Conservation (phyloP, 2,113 vertebrate species). For the Pseudolaguvia tuberculata region DNA sequence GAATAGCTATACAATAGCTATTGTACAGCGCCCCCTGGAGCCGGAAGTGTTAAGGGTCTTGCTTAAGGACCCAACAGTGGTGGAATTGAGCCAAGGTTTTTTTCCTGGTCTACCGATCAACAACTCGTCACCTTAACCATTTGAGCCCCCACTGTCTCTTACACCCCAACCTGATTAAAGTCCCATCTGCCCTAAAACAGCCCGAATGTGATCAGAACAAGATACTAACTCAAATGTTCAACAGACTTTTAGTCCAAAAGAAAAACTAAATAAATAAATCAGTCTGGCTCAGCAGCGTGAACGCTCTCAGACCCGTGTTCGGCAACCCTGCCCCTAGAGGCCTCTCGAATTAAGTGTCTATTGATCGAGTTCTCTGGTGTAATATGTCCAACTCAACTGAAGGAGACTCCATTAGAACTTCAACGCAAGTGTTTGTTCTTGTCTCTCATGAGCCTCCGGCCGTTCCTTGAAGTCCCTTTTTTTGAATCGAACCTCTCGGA, state of each 20-base stretch:
- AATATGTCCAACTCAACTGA: neutral
- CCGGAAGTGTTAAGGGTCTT: too few relatives aligned
- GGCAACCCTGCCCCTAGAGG: conserved; percentile 6
- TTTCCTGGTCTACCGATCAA: too few relatives aligned
- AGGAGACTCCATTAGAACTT: neutral
- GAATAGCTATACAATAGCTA: too few relatives aligned
- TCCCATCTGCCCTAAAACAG: too few relatives aligned
- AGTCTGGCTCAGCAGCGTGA: neutral
- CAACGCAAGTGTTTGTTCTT: conserved; percentile 6
- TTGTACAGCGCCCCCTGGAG: too few relatives aligned
- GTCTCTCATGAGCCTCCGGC: neutral
- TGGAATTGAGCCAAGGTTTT: too few relatives aligned
- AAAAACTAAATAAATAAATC: conserved; percentile 5
- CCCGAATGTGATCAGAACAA: too few relatives aligned
- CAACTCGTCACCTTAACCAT: too few relatives aligned
- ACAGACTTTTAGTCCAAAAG: neutral
- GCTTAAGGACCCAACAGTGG: too few relatives aligned
- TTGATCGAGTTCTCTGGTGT: conserved; percentile 11
- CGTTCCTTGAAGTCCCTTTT: too few relatives aligned
- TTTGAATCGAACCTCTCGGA: conserved; percentile 1
- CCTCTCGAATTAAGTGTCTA: conserved; percentile 20
- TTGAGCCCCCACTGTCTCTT: too few relatives aligned
- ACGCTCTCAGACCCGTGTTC: conserved; percentile 1
- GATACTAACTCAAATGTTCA: neutral
- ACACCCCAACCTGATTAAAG: too few relatives aligned